Evolutionary conservation across 1,140 invertebrate species (phyloP), one percentile per base, ranked within the genome.

Genomic region (Neodiprion pinetum): DNA sequence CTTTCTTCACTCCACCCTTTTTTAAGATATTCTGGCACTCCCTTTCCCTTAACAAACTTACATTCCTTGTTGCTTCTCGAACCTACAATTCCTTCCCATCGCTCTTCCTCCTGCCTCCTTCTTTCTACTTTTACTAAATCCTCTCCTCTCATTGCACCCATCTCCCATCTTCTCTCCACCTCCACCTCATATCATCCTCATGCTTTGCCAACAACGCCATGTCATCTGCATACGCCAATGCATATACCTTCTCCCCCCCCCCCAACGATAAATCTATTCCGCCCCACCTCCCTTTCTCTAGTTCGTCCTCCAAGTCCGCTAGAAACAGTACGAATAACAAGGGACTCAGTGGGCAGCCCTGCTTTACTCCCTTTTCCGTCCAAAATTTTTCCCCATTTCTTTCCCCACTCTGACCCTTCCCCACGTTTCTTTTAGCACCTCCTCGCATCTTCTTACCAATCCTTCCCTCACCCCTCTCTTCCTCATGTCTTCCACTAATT

Each of bases 171-270:
- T 21, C 17, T 21, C 17, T 21, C 17, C 17, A 21, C 17, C 17
- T 21, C 17, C 17, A 21, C 17, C 17, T 21, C 17, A 21, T 21
- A 21, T 21, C 17, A 21, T 21, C 17, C 17, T 71, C 75, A 23
- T 71, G 10, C n/a, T 67, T 72, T 47, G 68, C 50, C 17, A 21
- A 21, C 17, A 21, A 1, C 17, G 1, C 74, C 67, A 66, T 74
- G 72, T 23, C 61, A 14, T 21, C n/a, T 23, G 23, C 74, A 74
- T 23, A 76, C 21, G 1, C 48, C 5, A 8, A 69, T 68, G 28
- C 75, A 74, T 23, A 76, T 23, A 70, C 21, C 28, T 70, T 74
- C 0, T 67, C 71, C 47, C 73, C 71, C 14, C 66, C 72, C 48
- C 66, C n/a, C 9, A n/a, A n/a, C 66, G 40, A 49, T 9, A 71